Percentiles rank a stretch among this genome's conserved stretches.
Evolutionary conservation across 2,888 invertebrate genomes (phyloP).

Genomic region (Tachina lurida): DNA sequence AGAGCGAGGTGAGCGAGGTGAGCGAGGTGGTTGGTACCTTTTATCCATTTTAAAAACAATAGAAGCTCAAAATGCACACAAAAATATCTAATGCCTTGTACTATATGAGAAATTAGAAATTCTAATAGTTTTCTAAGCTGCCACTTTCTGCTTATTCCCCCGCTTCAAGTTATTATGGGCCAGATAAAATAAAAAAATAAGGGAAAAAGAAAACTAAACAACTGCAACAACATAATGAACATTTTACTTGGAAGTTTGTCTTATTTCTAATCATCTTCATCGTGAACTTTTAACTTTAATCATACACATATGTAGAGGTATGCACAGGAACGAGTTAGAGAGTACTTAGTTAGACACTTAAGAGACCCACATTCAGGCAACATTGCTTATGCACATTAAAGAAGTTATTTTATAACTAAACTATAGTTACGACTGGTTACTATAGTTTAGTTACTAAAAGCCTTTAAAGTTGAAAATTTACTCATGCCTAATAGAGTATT

Average conservation of each 20-base stretch:
- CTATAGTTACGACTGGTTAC: slow-evolving; percentile 16
- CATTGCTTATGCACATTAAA: slow-evolving; percentile 5
- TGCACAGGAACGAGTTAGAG: slow-evolving; percentile 30
- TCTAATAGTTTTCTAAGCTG: slow-evolving; percentile 65
- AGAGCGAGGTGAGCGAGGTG: no score
- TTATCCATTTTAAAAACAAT: slow-evolving; percentile 37
- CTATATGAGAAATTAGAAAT: slow-evolving; percentile 67
- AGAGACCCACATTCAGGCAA: slow-evolving; percentile 41
- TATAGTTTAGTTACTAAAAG: not conserved
- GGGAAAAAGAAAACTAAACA: not conserved
- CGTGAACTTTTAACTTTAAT: slow-evolving; percentile 56
- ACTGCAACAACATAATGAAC: slow-evolving; percentile 42
- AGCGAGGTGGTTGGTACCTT: not conserved
- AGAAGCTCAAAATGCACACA: slow-evolving; percentile 5
- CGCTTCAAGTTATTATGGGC: slow-evolving; percentile 38
- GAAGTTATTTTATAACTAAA: slow-evolving; percentile 26
- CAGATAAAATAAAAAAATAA: not conserved
- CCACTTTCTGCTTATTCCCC: slow-evolving; percentile 25
- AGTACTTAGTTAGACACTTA: slow-evolving; percentile 48
- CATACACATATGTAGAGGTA: not conserved
- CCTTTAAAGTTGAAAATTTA: slow-evolving; percentile 7
- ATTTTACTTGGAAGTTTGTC: slow-evolving; percentile 40
- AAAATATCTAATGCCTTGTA: slow-evolving; percentile 1
- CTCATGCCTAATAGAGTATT: slow-evolving; percentile 69
- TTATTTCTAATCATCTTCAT: slow-evolving; percentile 60